A percentile compares a stretch with the other conserved stretches of the same genome.
phyloP scores from a whole-genome alignment of 1,140 invertebrate genomes.

The Goniozus legneri region DNA sequence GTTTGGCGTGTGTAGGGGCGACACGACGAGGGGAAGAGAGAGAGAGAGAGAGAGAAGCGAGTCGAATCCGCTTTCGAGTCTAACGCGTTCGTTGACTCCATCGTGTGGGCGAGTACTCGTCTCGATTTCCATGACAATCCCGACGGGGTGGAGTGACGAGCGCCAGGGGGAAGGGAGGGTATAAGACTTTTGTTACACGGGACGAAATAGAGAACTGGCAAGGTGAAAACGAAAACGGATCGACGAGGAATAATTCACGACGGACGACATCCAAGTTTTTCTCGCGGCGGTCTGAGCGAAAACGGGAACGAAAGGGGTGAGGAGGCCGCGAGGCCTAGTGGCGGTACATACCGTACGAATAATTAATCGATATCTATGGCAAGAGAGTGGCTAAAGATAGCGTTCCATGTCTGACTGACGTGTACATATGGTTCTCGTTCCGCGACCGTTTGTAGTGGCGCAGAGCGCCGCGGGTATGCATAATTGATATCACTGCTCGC shows the following conservation, averaged over 20 bases:
- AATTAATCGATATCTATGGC: slow-evolving; percentile 35
- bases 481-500: slow-evolving; percentile 30
- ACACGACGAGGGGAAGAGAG: too few species aligned
- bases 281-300: slow-evolving; percentile 8
- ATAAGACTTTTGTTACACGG: too few species aligned
- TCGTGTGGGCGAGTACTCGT: too few species aligned
- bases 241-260: slow-evolving; percentile 22
- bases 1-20: too few species aligned
- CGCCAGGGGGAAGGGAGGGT: too few species aligned
- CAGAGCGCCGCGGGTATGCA: slow-evolving; percentile 21
- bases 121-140: neutral
- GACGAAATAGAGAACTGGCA: too few species aligned
- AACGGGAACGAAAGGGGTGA: too few species aligned
- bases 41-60: too few species aligned
- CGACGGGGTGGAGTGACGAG: too few species aligned
- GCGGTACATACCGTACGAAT: slow-evolving; percentile 19
- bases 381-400: slow-evolving; percentile 28
- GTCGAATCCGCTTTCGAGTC: too few species aligned
- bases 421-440: slow-evolving; percentile 24
- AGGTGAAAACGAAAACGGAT: slow-evolving; percentile 16
- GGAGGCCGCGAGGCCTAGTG: too few species aligned
- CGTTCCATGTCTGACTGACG: slow-evolving; percentile 20
- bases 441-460: slow-evolving; percentile 23
- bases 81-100: too few species aligned
- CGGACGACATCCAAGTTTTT: slow-evolving; percentile 1